Base-by-base conservation (phyloP, 2,888 invertebrate species). In the Epinotia brunnichana region DNA sequence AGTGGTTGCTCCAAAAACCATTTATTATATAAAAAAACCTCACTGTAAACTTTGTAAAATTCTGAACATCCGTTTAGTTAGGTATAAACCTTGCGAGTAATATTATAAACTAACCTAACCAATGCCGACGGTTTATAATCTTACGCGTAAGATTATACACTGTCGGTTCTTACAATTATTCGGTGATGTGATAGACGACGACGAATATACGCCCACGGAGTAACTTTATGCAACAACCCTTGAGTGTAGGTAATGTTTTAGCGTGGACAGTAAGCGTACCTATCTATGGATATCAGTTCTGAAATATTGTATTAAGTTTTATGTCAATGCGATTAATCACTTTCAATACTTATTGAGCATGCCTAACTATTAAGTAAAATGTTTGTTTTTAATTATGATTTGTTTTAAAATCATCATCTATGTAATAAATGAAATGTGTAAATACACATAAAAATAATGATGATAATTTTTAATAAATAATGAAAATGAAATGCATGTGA, bases 371-470 rank as follows among this genome's bases (percentile, higher is more conserved):
- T 72, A 72, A 68, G 72, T 62, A 21, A 68, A 72, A 24, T 72
- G 60, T 67, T 48, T 61, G 54, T 68, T 48, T 60, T 62, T 62
- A 68, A 54, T 62, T 62, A 57, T 72, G 72, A 72, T 72, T 72
- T 72, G 72, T 72, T 72, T 62, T 72, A 72, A 62, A 72, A 72
- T 72, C 72, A 68, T 72, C 68, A 44, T 67, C 56, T 56, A 61
- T 67, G 56, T 70, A 62, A 62, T 56, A 61, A 72, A 62, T 19
- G 19, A 44, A 61, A 21, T 53, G 48, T 67, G 71, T 61, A 60
- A n/a, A n/a, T n/a, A n/a, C n/a, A n/a, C n/a, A n/a, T n/a, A n/a
- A n/a, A n/a, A n/a, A n/a, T n/a, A n/a, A n/a, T n/a, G n/a, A n/a
- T n/a, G n/a, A n/a, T n/a, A n/a, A n/a, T n/a, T n/a, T n/a, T n/a